phyloP scores from a whole-genome alignment of 2,797 vertebrate genomes.

The Acanthornis magna region DNA sequence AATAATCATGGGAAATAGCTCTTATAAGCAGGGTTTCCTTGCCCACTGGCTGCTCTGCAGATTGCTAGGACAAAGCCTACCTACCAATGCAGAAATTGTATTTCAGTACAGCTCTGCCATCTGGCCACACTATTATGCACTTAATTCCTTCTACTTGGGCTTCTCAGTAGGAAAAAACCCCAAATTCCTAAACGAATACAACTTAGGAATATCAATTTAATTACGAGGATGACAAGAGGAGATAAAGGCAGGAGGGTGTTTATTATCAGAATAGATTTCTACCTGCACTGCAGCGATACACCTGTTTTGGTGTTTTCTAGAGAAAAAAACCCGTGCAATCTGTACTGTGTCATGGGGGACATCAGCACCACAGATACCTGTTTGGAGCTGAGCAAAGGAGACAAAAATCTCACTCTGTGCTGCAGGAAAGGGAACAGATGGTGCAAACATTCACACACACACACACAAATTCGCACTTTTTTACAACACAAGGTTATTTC shows the following conservation, averaged over 20 bases:
- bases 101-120: background rate
- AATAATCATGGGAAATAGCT: background rate
- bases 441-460: slow-evolving; percentile 1
- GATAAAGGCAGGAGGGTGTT: background rate
- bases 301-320: background rate
- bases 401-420: slow-evolving; percentile 2
- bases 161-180: background rate
- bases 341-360: background rate
- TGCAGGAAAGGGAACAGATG: slow-evolving; percentile 41
- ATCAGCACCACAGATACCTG: background rate
- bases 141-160: background rate
- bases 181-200: background rate
- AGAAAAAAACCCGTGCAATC: background rate
- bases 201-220: background rate
- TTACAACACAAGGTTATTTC: background rate
- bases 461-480: slow-evolving; percentile 3
- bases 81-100: background rate
- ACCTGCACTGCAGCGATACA: background rate
- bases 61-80: background rate
- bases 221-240: background rate
- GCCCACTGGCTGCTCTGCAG: background rate
- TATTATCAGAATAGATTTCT: background rate
- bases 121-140: background rate
- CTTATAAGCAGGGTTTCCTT: background rate
- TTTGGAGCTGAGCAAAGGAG: background rate